Base-by-base conservation (phyloP, 2,888 invertebrate species). In the Andrena flavipes region DNA sequence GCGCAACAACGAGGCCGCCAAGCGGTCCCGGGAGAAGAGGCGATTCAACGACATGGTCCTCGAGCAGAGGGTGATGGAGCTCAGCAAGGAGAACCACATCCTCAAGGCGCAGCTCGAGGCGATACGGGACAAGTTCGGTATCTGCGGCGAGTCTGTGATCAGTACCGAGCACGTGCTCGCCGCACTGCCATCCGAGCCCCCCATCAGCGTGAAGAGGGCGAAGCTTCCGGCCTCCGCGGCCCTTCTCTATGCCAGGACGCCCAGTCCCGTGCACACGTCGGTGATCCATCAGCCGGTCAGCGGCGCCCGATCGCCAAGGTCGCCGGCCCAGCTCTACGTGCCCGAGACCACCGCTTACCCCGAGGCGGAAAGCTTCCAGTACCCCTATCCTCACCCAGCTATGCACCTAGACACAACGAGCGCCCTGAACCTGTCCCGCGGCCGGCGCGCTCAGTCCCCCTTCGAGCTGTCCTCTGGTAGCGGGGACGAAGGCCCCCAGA, bases 1-100 rank as follows among this genome's bases (percentile, higher is more conserved):
- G 84, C 96, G 99, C 80, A 99, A 99, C 94, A 99, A 99, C 94
- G 99, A 99, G 94, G 99, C 99, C 0, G 99, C 99, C 76, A 98
- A 99, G 93, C 95, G 99, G 62, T 99, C 99, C 6, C 96, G 99
- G n/a, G 99, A 99, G 94, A 99, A 99, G 94, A 96, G 99, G 59
- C 96, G 99, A 64, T 97, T 98, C 95, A 99, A 99, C 93, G 99
- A 99, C 94, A 98, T 99, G 98, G 98, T 98, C 1, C 95, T 99
- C 81, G 99, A 99, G 92, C 98, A 98, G 90, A 96, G 98, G 64
- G 98, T 99, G 42, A 96, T 98, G 75, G 98, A 99, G 93, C 95
- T 99, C 74, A 98, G 98, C 86, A 98, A 98, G 94, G 99, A 99
- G 94, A 99, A 99, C 94, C 98, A 98, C 92, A 97, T 98, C 64